Evolutionary conservation across 2,797 vertebrate species (phyloP), one percentile per base, ranked within the genome.

Genomic region (Aphelocoma californica): DNA sequence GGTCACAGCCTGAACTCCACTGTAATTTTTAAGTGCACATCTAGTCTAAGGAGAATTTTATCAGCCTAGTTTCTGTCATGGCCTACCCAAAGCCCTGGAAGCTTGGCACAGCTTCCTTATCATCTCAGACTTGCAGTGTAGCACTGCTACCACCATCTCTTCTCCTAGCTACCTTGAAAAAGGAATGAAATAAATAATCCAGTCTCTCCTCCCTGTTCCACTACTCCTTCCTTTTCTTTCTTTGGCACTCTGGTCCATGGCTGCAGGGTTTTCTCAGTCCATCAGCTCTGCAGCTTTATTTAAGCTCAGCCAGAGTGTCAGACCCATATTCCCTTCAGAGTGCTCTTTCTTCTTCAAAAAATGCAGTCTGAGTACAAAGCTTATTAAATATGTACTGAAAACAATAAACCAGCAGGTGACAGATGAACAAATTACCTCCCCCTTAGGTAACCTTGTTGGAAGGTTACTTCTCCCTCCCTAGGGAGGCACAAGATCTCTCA

Each of bases 341-440:
- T 6, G 17, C 64, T 47, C 48, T 57, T 85, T 58, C 31, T 78
- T 92, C 80, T 70, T 25, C 84, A 64, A 90, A 81, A 86, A 81
- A 84, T 24, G 29, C 58, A 84, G 56, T 26, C 26, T 29, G 81
- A 93, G 60, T 45, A 66, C 44, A 93, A 84, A 92, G 71, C 74
- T 81, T 66, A 84, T 90, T 86, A 87, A 90, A 66, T 65, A 72
- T 7, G 18, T 72, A 86, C 40, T 70, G 86, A 93, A 95, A 92
- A 70, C 90, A 93, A 85, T 82, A 92, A 93, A 62, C n/a, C 51
- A 53, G 31, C 81, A 47, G 54, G 38, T 66, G 92, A 81, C 86
- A 88, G 77, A 93, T 48, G 90, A 94, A 91, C 79, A 87, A 89
- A 92, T 81, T 84, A 77, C 81, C 56, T 94, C 66, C 77, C 94